Percentiles rank a stretch among this genome's conserved stretches.
Evolutionary conservation across 2,797 vertebrate genomes (phyloP).

Genomic region (Picus viridis): DNA sequence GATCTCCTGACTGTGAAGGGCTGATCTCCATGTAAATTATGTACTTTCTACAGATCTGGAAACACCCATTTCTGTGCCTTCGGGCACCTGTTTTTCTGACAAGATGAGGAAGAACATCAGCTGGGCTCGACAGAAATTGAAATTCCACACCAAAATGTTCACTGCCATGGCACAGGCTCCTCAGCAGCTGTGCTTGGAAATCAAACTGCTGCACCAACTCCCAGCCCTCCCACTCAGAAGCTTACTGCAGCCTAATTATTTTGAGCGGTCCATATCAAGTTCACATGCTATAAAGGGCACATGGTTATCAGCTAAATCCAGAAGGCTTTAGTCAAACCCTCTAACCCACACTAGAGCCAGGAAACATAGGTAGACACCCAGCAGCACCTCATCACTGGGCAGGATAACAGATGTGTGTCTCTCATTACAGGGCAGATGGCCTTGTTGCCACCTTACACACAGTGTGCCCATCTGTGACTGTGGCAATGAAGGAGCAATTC

Average conservation of each 20-base stretch:
- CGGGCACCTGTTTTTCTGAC: background rate
- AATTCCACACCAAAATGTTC: background rate
- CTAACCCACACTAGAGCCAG: background rate
- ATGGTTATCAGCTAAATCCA: background rate
- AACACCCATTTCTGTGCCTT: background rate
- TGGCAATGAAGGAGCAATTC: background rate
- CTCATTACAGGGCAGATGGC: background rate
- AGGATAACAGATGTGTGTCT: background rate
- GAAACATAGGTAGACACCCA: background rate
- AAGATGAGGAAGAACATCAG: background rate
- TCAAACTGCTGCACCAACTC: background rate
- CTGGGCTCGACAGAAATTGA: background rate
- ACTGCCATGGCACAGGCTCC: background rate
- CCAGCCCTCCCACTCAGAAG: background rate
- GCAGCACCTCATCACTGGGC: background rate
- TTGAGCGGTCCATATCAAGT: background rate
- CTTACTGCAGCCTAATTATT: background rate
- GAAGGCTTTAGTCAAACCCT: background rate
- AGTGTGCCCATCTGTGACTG: background rate
- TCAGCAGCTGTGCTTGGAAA: background rate
- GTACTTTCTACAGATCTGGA: background rate
- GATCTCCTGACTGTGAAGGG: background rate
- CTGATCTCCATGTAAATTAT: background rate
- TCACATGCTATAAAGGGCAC: background rate
- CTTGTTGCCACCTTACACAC: background rate